Evolutionary conservation across 2,113 vertebrate genomes (phyloP).

Genomic region (Dromas ardeola): DNA sequence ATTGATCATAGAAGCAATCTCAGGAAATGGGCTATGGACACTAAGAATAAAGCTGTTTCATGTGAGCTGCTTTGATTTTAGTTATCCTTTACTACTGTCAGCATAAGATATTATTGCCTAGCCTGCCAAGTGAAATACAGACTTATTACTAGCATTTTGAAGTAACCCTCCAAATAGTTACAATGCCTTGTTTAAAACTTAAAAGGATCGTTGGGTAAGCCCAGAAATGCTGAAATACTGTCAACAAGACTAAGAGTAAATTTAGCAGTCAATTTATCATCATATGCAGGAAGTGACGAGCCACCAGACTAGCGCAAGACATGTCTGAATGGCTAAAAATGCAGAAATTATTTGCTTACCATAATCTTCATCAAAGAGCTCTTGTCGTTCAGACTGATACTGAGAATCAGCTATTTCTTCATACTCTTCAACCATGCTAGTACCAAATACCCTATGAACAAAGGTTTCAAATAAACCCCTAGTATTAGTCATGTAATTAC

Average conservation of each 20-base stretch:
- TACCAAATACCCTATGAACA: slow-evolving; percentile 90
- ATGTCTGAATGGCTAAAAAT: background rate
- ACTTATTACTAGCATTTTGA: background rate
- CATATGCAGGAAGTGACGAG: background rate
- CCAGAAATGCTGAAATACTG: background rate
- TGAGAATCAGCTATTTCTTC: slow-evolving; percentile 98
- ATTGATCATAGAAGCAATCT: background rate
- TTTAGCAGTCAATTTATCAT: background rate
- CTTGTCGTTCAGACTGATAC: slow-evolving; percentile 91
- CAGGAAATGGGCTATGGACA: background rate
- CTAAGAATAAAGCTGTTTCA: background rate
- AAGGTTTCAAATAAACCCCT: slow-evolving; percentile 1
- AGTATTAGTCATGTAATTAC: background rate
- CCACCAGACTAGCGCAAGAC: background rate
- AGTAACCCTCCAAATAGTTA: background rate
- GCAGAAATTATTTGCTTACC: slow-evolving; percentile 74
- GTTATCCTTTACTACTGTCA: background rate
- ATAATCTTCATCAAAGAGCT: slow-evolving; percentile 94
- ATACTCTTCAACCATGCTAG: slow-evolving; percentile 99
- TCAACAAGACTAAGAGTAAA: background rate
- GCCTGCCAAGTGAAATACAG: background rate
- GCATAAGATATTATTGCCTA: background rate
- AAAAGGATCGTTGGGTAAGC: background rate
- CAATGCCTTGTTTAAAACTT: background rate
- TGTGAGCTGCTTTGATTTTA: background rate